Evolutionary conservation across 2,113 vertebrate species (phyloP), one percentile per base, ranked within the genome.

Genomic region (Cariama cristata): DNA sequence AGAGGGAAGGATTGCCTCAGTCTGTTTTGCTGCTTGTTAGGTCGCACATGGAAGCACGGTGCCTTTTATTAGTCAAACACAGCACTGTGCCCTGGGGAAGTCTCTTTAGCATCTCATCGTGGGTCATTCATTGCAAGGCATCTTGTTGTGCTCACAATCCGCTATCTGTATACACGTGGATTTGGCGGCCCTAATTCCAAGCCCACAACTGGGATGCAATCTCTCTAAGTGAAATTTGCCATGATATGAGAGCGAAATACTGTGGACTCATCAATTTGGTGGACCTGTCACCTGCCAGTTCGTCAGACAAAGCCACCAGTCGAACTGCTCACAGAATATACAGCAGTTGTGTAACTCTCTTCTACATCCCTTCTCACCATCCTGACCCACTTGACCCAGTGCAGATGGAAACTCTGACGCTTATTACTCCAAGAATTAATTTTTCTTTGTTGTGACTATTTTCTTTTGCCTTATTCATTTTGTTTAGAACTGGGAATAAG

Each of bases 381-480:
- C 49, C 71, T 87, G 18, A 14, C 52, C 79, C 35, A 90, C 42
- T 73, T 68, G 53, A 63, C 62, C 44, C 77, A 32, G 22, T 14
- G 32, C 58, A 79, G 33, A 58, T 58, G 33, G 81, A 63, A 94
- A 87, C 35, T 26, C 33, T 26, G 28, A 62, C 62, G 59, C 17
- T 79, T 53, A 56, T 77, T 76, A 52, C 45, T 67, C 45, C 74
- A 66, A 87, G 16, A 26, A 73, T 73, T 84, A 86, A 68, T 26
- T 60, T 89, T 17, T 73, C 14, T n/a, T 75, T 71, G 42, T 76
- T 62, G 24, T 62, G 22, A 53, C 63, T 72, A 15, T 62, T 96
- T 88, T 38, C 42, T 82, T 97, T 91, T 75, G 21, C 59, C 49
- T 92, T 79, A 81, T 27, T 95, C 20, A 68, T 84, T 96, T 94